A percentile compares a stretch with the other conserved stretches of the same genome.
These are phyloP conservation scores for Melanotaenia nigrans DNA, from an alignment of 2,797 vertebrate species.

Conservation along the genomic window DNA sequence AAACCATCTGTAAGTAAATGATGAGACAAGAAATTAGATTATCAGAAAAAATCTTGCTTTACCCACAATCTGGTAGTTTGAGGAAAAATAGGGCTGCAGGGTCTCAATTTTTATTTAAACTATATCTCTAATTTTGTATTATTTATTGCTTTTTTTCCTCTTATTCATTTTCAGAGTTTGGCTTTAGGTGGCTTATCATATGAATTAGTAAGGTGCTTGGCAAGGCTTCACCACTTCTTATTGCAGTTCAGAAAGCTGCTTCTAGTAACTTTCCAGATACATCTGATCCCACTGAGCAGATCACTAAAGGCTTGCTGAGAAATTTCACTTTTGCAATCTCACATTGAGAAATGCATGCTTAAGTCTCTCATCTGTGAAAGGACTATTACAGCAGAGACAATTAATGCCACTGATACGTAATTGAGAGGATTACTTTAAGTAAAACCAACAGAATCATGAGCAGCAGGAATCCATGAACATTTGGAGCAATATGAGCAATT, in stretches of 20 bases:
- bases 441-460: conserved; percentile 68
- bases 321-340: conserved; percentile 54
- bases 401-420: conserved; percentile 81
- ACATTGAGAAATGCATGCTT: conserved; percentile 55
- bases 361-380: conserved; percentile 77
- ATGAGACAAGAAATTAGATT: conserved; percentile 10
- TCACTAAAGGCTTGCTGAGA: conserved; percentile 27
- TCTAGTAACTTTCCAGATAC: conserved; percentile 65
- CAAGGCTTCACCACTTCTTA: conserved; percentile 61
- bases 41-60: conserved; percentile 19
- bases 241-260: conserved; percentile 57
- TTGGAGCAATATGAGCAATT: conserved; percentile 30
- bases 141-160: conserved; percentile 2
- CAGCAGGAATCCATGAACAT: conserved; percentile 47
- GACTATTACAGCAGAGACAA: conserved; percentile 79
- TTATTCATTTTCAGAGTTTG: conserved; percentile 46
- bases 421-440: conserved; percentile 79
- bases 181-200: conserved; percentile 48
- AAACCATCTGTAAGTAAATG: not conserved
- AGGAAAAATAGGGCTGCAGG: not conserved
- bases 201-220: conserved; percentile 48
- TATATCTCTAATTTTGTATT: conserved; percentile 5
- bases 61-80: conserved; percentile 34
- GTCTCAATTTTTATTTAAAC: conserved; percentile 36
- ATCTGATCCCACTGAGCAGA: conserved; percentile 35